A percentile compares a stretch with the other conserved stretches of the same genome.
These are phyloP conservation scores for Diplodus puntazzo DNA, from an alignment of 2,797 vertebrate genomes.

Conservation along the genomic window DNA sequence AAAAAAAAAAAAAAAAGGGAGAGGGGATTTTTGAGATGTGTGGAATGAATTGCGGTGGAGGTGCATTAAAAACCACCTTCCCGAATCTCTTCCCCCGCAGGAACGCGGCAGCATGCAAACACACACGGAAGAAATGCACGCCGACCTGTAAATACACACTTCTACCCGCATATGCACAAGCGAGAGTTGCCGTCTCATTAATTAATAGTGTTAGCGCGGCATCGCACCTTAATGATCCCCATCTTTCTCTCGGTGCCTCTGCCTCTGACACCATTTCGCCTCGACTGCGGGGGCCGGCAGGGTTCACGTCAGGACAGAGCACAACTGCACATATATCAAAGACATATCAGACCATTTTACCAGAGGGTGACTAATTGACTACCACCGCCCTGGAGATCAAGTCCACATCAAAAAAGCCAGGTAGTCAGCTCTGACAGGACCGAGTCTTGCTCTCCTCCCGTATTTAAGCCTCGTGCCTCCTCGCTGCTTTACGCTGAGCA, in stretches of 20 bases:
- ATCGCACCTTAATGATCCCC: slow-evolving; percentile 62
- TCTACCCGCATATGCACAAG: slow-evolving; percentile 37
- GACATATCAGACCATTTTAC: slow-evolving; percentile 58
- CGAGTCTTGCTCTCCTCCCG: slow-evolving; percentile 38
- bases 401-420: slow-evolving; percentile 53
- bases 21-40: slow-evolving; percentile 47
- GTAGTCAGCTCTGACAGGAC: slow-evolving; percentile 49
- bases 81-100: slow-evolving; percentile 30
- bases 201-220: slow-evolving; percentile 59
- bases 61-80: slow-evolving; percentile 68
- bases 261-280: slow-evolving; percentile 49
- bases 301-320: slow-evolving; percentile 65
- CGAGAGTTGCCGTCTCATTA: slow-evolving; percentile 61
- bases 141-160: slow-evolving; percentile 32
- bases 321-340: slow-evolving; percentile 58
- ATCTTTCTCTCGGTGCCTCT: slow-evolving; percentile 54
- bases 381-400: slow-evolving; percentile 47
- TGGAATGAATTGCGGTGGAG: slow-evolving; percentile 85
- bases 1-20: slow-evolving; percentile 1
- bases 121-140: slow-evolving; percentile 8
- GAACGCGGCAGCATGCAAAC: slow-evolving; percentile 50
- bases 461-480: slow-evolving; percentile 2
- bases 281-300: slow-evolving; percentile 39
- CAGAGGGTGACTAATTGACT: slow-evolving; percentile 71
- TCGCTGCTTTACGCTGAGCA: slow-evolving; percentile 38